Evolutionary conservation across 1,140 invertebrate genomes (phyloP).

Genomic region (Anoplolepis gracilipes): DNA sequence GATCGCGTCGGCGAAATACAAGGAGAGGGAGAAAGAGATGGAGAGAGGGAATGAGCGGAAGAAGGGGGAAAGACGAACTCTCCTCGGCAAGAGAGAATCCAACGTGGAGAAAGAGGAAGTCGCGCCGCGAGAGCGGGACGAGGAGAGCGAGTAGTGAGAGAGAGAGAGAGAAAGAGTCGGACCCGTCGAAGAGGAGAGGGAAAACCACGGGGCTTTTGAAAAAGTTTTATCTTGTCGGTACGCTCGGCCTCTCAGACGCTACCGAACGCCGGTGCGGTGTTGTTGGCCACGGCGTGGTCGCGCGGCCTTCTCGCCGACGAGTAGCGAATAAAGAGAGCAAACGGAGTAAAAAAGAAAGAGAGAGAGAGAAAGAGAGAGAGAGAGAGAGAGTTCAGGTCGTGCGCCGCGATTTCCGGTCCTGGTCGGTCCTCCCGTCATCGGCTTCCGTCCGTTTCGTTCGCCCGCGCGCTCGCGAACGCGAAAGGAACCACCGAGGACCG

Average conservation of each 20-base stretch:
- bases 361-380: neutral
- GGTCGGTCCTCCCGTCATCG: conserved; percentile 33
- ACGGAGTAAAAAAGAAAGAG: neutral
- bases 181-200: conserved; percentile 68
- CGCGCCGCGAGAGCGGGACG: neutral
- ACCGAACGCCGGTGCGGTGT: conserved; percentile 83
- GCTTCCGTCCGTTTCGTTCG: conserved; percentile 43
- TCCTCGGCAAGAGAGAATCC: conserved; percentile 51
- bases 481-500: conserved; percentile 12
- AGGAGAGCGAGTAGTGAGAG: conserved; percentile 16
- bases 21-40: conserved; percentile 36
- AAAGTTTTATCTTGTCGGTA: conserved; percentile 85
- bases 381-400: conserved; percentile 18
- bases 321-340: conserved; percentile 23
- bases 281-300: conserved; percentile 71
- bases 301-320: conserved; percentile 57
- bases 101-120: conserved; percentile 42
- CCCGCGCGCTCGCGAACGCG: conserved; percentile 28
- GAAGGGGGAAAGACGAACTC: conserved; percentile 64
- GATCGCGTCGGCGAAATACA: conserved; percentile 37
- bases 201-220: conserved; percentile 83
- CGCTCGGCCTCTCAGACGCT: conserved; percentile 83
- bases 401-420: conserved; percentile 41
- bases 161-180: conserved; percentile 48
- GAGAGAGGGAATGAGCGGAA: conserved; percentile 51